These are phyloP conservation scores for Odontamblyopus rebecca DNA, from an alignment of 2,797 vertebrate species.

Conservation along the genomic window DNA sequence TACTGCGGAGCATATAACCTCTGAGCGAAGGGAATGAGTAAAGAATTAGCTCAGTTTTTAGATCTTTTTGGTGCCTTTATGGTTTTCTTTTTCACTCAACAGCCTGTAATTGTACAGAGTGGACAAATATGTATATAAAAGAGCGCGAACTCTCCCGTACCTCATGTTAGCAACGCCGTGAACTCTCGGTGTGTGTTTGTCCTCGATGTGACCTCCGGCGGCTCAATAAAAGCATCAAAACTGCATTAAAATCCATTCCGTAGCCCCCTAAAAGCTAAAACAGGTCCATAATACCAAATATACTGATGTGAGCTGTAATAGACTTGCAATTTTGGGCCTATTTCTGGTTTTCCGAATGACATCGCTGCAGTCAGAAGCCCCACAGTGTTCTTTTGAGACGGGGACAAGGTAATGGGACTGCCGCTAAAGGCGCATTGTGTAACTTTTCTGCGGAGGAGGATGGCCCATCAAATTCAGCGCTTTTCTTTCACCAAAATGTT, in stretches of 20 bases:
- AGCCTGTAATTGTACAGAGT: not conserved
- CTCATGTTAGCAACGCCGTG: not conserved
- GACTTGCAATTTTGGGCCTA: not conserved
- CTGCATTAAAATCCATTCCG: not conserved
- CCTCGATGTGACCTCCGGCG: not conserved
- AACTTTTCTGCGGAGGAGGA: no score
- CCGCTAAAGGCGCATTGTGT: no score
- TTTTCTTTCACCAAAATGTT: no score
- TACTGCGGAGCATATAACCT: not conserved
- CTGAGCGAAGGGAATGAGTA: not conserved
- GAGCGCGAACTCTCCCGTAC: no score
- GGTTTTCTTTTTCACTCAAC: not conserved
- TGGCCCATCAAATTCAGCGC: no score
- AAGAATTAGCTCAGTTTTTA: not conserved
- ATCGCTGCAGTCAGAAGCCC: not conserved
- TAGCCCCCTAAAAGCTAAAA: not conserved
- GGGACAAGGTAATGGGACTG: not conserved
- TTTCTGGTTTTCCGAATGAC: not conserved
- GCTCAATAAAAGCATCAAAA: not conserved
- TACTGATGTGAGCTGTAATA: not conserved
- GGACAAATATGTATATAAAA: not conserved
- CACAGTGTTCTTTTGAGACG: not conserved
- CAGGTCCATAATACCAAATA: not conserved
- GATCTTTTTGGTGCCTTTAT: not conserved
- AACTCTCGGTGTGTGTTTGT: not conserved